Evolutionary conservation across 2,113 vertebrate genomes (phyloP), one percentile per base, ranked within the genome.

Genomic region (Myxocyprinus asiaticus): DNA sequence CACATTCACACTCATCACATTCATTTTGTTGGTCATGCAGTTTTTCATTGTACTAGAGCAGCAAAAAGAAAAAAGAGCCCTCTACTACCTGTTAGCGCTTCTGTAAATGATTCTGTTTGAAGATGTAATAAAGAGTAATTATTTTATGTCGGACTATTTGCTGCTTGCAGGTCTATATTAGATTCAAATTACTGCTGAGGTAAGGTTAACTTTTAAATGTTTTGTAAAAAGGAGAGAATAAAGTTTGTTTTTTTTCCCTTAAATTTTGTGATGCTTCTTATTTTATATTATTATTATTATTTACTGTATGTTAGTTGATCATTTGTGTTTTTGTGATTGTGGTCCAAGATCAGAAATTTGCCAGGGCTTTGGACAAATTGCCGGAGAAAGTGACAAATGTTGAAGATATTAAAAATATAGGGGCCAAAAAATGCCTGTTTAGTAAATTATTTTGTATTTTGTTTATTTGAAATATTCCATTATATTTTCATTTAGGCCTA

Each of bases 161-260:
- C 85, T 88, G 79, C 83, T 82, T 87, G 82, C 83, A 89, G 75
- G 78, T 91, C 84, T 87, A 80, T 88, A 79, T 83, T 87, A 81
- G 82, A 87, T 88, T 88, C 81, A 88, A 86, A 88, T 87, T 85
- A 85, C 81, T 76, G 62, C 74, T 85, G 82, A 88, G 76, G 70
- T 86, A 85, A 82, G 83, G 71, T 87, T 87, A 80, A 88, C 76
- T 87, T 83, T 92, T 70, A 90, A 87, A 89, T 90, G 87, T 93
- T 93, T 93, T 93, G 88, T 92, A 92, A 91, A 88, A 84, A 89
- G 80, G 82, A 33, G 66, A 87, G 69, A 90, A 89, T 87, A 87
- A 89, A 92, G 83, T 86, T 85, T 86, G 83, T 77, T 86, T 85
- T 33, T 33, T 33, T 84, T 87, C 86, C 88, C 87, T 89, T 84